phyloP scores from a whole-genome alignment of 2,797 vertebrate species.

The Lithobates pipiens region DNA sequence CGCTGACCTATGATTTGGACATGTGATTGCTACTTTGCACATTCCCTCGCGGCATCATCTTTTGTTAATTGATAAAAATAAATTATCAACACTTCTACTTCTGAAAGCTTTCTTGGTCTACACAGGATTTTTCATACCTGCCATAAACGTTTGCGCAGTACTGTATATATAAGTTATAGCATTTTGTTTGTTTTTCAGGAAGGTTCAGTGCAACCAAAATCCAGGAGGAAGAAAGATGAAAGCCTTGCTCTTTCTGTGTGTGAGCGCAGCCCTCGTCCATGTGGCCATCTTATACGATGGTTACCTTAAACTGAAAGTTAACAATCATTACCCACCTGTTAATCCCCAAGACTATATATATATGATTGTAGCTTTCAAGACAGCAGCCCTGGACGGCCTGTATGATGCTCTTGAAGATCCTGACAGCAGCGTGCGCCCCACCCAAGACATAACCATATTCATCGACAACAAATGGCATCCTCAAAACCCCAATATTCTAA shows the following conservation, averaged over 20 bases:
- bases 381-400: not conserved
- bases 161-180: too few relatives aligned
- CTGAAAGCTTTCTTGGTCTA: too few relatives aligned
- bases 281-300: not conserved
- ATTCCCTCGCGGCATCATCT: too few relatives aligned
- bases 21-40: too few relatives aligned
- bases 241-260: not conserved
- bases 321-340: not conserved
- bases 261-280: not conserved
- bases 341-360: not conserved
- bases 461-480: too few relatives aligned
- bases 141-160: too few relatives aligned
- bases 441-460: not conserved
- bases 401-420: not conserved
- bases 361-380: not conserved
- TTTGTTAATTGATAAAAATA: too few relatives aligned
- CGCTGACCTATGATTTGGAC: too few relatives aligned
- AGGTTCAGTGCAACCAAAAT: too few relatives aligned
- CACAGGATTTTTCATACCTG: too few relatives aligned
- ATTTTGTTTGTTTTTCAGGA: too few relatives aligned
- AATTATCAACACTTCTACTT: too few relatives aligned
- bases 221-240: not conserved
- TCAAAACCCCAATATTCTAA: not conserved
- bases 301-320: not conserved
- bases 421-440: not conserved